These are phyloP conservation scores for Choloepus didactylus DNA, from an alignment of 2,797 vertebrate genomes.

Conservation along the genomic window DNA sequence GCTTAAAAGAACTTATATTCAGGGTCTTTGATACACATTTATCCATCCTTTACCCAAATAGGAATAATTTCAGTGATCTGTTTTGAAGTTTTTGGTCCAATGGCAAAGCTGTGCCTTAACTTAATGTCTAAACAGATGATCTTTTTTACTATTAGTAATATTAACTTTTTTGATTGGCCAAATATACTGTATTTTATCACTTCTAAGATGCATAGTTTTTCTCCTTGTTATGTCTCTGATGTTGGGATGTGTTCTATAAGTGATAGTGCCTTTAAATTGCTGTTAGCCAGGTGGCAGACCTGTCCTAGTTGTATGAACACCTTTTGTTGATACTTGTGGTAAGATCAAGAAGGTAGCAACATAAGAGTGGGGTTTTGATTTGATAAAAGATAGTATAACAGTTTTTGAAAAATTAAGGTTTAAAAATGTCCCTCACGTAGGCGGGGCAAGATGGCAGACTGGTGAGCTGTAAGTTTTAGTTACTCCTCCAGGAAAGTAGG, in stretches of 20 bases:
- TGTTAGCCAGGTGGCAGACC: background rate
- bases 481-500: too few relatives aligned
- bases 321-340: conserved; percentile 16
- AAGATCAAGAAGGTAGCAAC: background rate
- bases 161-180: background rate
- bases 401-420: conserved; percentile 48
- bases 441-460: too few relatives aligned
- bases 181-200: conserved; percentile 21
- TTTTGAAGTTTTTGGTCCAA: background rate
- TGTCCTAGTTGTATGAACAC: background rate
- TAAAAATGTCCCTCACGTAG: background rate
- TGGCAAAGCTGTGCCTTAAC: background rate
- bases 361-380: conserved; percentile 10
- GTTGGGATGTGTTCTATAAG: background rate
- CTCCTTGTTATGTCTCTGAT: conserved; percentile 6
- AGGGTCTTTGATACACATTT: background rate
- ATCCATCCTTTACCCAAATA: background rate
- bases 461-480: too few relatives aligned
- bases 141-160: background rate
- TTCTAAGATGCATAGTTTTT: background rate
- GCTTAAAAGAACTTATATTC: background rate
- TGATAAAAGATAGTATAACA: background rate
- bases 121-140: background rate
- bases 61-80: background rate
- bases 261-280: background rate